phyloP scores from a whole-genome alignment of 2,888 invertebrate species.

The Dasysyrphus tricinctus region DNA sequence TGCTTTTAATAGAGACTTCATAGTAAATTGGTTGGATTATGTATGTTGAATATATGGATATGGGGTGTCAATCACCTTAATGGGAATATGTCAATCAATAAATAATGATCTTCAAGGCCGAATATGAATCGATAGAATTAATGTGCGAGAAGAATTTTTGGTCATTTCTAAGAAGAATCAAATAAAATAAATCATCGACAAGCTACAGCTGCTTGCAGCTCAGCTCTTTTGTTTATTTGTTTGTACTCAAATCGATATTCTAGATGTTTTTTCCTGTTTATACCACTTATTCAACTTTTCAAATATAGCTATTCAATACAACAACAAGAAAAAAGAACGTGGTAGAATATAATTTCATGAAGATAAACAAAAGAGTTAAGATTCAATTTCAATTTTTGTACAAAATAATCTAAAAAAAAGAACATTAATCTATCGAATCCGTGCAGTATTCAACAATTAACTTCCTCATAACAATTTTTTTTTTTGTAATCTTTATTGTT shows the following conservation, averaged over 20 bases:
- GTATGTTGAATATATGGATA: conserved; percentile 19
- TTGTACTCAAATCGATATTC: conserved; percentile 4
- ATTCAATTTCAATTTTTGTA: not conserved
- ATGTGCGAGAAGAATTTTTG: conserved; percentile 31
- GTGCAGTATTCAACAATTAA: conserved; percentile 27
- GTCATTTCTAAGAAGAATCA: not conserved
- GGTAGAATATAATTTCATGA: not conserved
- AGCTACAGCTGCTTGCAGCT: conserved; percentile 34
- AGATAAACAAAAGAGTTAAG: conserved; percentile 4
- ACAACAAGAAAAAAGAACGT: not conserved
- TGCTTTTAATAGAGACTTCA: conserved; percentile 60
- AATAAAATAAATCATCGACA: conserved; percentile 16
- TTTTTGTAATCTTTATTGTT: conserved; percentile 11
- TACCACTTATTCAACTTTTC: not conserved
- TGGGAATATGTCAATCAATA: conserved; percentile 65
- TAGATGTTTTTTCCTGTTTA: not conserved
- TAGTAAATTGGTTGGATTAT: conserved; percentile 14
- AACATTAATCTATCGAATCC: conserved; percentile 6
- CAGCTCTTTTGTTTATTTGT: conserved; percentile 43
- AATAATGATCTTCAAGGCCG: conserved; percentile 63
- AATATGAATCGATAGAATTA: conserved; percentile 12
- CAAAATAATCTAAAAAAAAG: not conserved
- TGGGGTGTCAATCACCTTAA: conserved; percentile 65
- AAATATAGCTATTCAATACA: not conserved
- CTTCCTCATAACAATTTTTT: conserved; percentile 17